Evolutionary conservation across 2,888 invertebrate species (phyloP), one percentile per base, ranked within the genome.

Genomic region (Drosophila melanosoma): DNA sequence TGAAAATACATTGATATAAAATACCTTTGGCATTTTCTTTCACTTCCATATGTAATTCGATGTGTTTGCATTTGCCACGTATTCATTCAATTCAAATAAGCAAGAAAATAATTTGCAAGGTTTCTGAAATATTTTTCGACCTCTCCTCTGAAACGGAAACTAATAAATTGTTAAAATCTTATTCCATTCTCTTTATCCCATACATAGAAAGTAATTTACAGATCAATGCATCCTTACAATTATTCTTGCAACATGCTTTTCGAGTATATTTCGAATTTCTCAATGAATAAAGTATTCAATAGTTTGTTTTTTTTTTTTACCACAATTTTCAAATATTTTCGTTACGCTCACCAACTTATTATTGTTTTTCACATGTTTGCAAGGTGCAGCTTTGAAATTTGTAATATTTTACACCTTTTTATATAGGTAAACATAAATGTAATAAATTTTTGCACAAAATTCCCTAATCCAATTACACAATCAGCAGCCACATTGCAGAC

Each of bases 401-500:
- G 69, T 64, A 54, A 53, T 58, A 58, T 76, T 74, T 79, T 61
- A 61, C 79, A 76, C 75, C 75, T 76, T 52, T 52, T 42, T 48
- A 29, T 33, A n/a, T 60, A 67, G 74, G 68, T 68, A 76, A 79
- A 77, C 53, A 78, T 67, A 67, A 52, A 59, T 58, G 66, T 75
- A 67, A 78, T 79, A 78, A 79, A 78, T 78, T 64, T 17, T 79
- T 79, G 42, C 36, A 79, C 51, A 33, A 76, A 78, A 81, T 66
- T 79, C 79, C 78, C 76, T 70, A 76, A 86, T 81, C 82, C 74
- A 83, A 79, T 79, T 79, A 56, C 81, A 86, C 69, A 76, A 81
- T 69, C 70, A 70, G 40, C 64, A 60, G 64, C 82, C 82, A 53
- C 68, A 54, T 29, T 63, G 54, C 54, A 61, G 51, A 76, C 57